phyloP scores from a whole-genome alignment of 2,888 invertebrate species.

The Chrysina gloriosa region DNA sequence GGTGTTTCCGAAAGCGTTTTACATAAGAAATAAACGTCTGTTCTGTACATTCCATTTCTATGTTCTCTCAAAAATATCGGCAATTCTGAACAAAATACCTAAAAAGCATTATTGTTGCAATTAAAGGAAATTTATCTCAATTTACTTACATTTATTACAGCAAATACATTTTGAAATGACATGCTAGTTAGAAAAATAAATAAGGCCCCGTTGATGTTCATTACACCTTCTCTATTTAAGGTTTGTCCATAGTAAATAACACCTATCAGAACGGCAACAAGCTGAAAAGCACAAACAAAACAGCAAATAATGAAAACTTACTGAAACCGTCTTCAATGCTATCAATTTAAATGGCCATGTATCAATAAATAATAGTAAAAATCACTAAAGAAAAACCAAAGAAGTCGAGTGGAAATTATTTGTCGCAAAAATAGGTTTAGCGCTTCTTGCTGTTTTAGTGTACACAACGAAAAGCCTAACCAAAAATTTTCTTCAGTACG shows the following conservation, averaged over 20 bases:
- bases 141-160: conserved; percentile 87
- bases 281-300: conserved; percentile 69
- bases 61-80: conserved; percentile 92
- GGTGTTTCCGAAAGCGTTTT: conserved; percentile 93
- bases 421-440: background rate
- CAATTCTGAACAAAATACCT: conserved; percentile 91
- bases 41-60: conserved; percentile 89
- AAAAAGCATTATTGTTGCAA: conserved; percentile 45
- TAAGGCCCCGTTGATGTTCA: conserved; percentile 93
- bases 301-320: too few relatives aligned
- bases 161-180: conserved; percentile 96
- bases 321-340: too few relatives aligned
- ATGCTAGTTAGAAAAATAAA: conserved; percentile 92
- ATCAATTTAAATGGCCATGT: too few relatives aligned
- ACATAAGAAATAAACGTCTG: conserved; percentile 90
- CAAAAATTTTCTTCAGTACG: too few relatives aligned
- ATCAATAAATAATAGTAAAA: background rate
- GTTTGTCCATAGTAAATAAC: conserved; percentile 87
- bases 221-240: conserved; percentile 87
- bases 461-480: too few relatives aligned
- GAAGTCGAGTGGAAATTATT: background rate
- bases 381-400: background rate
- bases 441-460: too few relatives aligned
- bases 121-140: background rate
- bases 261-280: conserved; percentile 89